These are phyloP conservation scores for Mustelus asterias DNA, from an alignment of 2,113 vertebrate genomes.

Conservation along the genomic window DNA sequence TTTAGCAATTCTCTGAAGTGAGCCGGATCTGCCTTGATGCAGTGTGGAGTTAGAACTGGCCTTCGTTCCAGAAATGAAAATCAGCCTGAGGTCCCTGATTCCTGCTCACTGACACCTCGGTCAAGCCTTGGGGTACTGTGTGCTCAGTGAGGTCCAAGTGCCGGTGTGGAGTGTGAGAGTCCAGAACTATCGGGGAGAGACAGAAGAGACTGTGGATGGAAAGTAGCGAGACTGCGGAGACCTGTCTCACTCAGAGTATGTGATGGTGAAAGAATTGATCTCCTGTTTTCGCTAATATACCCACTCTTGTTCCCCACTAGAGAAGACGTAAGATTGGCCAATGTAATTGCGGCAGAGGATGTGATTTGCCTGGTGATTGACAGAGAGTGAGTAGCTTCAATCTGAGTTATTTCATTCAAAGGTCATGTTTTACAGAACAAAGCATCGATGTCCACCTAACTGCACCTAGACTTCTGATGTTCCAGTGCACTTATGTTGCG, in stretches of 20 bases:
- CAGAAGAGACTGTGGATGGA: background rate
- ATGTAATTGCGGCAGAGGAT: slow-evolving; percentile 49
- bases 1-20: background rate
- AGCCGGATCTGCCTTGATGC: background rate
- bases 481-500: background rate
- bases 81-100: background rate
- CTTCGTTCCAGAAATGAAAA: background rate
- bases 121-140: background rate
- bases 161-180: background rate
- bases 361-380: slow-evolving; percentile 57
- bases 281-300: background rate
- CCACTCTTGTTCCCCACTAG: slow-evolving; percentile 44
- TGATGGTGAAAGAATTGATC: background rate
- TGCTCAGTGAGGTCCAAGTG: no score
- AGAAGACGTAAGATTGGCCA: slow-evolving; percentile 49
- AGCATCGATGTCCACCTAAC: background rate
- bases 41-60: background rate
- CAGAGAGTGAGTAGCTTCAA: slow-evolving; percentile 52
- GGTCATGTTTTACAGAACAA: background rate
- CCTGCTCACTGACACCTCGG: background rate
- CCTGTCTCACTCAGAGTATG: background rate
- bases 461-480: background rate
- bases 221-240: background rate
- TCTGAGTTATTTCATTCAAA: background rate
- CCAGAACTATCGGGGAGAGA: background rate